Conservation (phyloP, 2,113 vertebrate genomes). For the Phaethornis superciliosus region DNA sequence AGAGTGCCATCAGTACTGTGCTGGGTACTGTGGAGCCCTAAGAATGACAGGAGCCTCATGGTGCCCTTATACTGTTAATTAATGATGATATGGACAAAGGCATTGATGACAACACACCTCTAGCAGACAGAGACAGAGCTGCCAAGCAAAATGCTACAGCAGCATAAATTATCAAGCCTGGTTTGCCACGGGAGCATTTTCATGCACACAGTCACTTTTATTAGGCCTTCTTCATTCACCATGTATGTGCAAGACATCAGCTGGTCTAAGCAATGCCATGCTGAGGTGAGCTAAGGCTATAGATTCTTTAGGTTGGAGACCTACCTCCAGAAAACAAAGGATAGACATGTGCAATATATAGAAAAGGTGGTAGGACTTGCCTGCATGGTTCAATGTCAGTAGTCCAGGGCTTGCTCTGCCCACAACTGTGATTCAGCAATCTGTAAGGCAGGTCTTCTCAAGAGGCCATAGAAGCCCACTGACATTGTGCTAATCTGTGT, state of each 20-base stretch:
- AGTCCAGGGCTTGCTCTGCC: background rate
- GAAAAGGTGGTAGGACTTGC: background rate
- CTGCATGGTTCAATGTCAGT: background rate
- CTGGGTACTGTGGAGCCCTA: background rate
- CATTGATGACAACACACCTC: accelerated
- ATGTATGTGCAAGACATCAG: background rate
- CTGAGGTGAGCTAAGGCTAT: background rate
- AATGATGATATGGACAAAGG: background rate
- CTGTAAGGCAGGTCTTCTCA: background rate
- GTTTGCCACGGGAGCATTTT: background rate
- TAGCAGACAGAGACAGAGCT: background rate
- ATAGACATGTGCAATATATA: background rate
- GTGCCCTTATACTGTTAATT: background rate
- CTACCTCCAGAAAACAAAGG: background rate
- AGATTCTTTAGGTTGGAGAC: background rate
- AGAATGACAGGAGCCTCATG: background rate
- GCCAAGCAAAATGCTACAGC: background rate
- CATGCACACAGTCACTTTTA: background rate
- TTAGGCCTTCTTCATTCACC: background rate
- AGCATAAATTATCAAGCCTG: background rate
- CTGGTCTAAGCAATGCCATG: background rate
- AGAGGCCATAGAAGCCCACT: background rate
- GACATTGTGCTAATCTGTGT: background rate
- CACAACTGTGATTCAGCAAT: background rate
- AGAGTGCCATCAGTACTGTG: background rate